Conservation (phyloP, 2,113 vertebrate genomes). For the Spea multiplicata region DNA sequence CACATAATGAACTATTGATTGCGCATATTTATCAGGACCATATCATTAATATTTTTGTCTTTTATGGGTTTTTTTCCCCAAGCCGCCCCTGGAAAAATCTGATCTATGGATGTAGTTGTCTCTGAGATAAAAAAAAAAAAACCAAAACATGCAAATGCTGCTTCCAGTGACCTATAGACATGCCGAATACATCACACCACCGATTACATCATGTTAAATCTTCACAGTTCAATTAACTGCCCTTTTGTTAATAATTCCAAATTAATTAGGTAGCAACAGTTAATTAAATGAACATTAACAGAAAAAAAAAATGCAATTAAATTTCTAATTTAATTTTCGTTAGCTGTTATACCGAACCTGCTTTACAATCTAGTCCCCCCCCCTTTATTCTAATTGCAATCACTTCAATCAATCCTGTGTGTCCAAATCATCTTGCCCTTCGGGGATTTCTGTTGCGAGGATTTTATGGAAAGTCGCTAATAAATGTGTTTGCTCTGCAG, state of each 20-base stretch:
- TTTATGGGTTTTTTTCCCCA: no score
- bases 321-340: slow-evolving; percentile 44
- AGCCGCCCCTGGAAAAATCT: no score
- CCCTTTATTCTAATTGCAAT: slow-evolving; percentile 24
- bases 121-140: background rate
- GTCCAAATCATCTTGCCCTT: slow-evolving; percentile 23
- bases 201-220: slow-evolving; percentile 28
- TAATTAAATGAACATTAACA: slow-evolving; percentile 46
- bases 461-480: slow-evolving; percentile 38
- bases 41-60: no score
- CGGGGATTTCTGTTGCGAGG: slow-evolving; percentile 13
- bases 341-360: slow-evolving; percentile 19
- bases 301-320: slow-evolving; percentile 42
- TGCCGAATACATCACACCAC: slow-evolving; percentile 27
- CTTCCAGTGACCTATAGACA: slow-evolving; percentile 14
- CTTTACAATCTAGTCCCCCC: background rate
- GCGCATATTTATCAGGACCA: no score
- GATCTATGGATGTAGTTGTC: no score
- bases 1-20: no score
- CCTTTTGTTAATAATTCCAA: slow-evolving; percentile 45
- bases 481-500: slow-evolving; percentile 30
- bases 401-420: slow-evolving; percentile 34
- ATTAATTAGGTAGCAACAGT: slow-evolving; percentile 45
- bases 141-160: slow-evolving; percentile 1
- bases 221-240: slow-evolving; percentile 39